Evolutionary conservation across 2,113 vertebrate species (phyloP).

Genomic region (Agapornis roseicollis): DNA sequence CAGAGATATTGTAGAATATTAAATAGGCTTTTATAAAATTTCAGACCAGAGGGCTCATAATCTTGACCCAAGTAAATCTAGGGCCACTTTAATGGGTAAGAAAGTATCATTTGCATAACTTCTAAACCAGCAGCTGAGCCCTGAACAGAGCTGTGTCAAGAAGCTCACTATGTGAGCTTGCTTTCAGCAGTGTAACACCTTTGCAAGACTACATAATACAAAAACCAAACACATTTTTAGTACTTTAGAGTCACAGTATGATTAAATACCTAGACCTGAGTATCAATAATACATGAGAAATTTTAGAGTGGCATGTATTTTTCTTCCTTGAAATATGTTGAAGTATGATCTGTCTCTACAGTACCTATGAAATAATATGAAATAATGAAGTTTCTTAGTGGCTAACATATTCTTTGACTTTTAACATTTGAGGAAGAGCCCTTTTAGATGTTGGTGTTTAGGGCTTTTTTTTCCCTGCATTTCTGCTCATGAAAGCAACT

Average conservation of each 20-base stretch:
- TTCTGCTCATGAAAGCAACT: not conserved
- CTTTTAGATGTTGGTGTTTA: not conserved
- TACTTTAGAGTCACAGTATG: not conserved
- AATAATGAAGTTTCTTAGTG: not conserved
- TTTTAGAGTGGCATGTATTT: not conserved
- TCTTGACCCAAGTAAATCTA: not conserved
- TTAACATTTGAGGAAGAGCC: not conserved
- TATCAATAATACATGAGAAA: not conserved
- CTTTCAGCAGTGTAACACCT: not conserved
- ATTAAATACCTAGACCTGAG: not conserved
- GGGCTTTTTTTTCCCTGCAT: not conserved
- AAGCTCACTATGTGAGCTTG: too few relatives aligned
- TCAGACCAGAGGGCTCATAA: not conserved
- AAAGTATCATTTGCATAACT: not conserved
- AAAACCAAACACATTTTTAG: not conserved
- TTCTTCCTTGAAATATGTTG: not conserved
- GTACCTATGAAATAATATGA: not conserved
- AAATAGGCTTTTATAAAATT: not conserved
- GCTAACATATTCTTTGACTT: not conserved
- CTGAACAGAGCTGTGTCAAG: not conserved
- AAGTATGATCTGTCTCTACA: not conserved
- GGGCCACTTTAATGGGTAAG: not conserved
- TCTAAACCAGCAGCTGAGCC: not conserved
- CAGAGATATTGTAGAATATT: not conserved
- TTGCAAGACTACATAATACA: not conserved